A percentile compares a stretch with the other conserved stretches of the same genome.
Evolutionary conservation across 2,797 vertebrate species (phyloP).

Genomic region (Microhierax caerulescens): DNA sequence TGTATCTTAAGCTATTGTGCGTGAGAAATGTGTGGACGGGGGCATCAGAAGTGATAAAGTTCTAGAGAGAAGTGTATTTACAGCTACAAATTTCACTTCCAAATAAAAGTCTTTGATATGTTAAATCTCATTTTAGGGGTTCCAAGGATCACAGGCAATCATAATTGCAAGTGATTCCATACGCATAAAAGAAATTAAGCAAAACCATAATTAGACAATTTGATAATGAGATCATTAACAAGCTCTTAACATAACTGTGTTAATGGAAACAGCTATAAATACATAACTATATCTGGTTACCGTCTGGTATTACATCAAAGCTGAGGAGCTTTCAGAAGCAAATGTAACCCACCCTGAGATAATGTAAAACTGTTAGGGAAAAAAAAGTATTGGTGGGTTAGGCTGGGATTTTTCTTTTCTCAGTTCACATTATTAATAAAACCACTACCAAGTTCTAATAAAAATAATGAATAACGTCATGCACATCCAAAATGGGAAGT

Average conservation of each 20-base stretch:
- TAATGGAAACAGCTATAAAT: slow-evolving; percentile 13
- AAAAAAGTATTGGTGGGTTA: background rate
- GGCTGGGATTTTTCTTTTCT: background rate
- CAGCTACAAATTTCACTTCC: background rate
- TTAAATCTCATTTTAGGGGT: background rate
- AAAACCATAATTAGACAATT: background rate
- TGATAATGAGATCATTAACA: slow-evolving; percentile 47
- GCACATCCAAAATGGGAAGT: background rate
- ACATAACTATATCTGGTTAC: background rate
- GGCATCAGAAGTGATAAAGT: background rate
- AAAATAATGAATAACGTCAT: background rate
- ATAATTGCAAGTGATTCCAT: background rate
- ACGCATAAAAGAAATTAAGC: background rate
- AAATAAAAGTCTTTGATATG: background rate
- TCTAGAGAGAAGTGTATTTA: background rate
- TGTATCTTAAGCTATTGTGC: background rate
- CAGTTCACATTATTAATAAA: background rate
- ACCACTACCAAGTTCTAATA: background rate
- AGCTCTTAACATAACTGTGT: background rate
- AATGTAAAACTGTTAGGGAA: background rate
- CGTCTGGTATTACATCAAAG: background rate
- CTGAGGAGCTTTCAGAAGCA: background rate
- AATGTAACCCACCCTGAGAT: background rate
- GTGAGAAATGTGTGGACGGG: background rate
- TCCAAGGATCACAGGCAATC: background rate